These are phyloP conservation scores for Arrhopalites spinosus DNA, from an alignment of 2,888 invertebrate species.

Conservation along the genomic window DNA sequence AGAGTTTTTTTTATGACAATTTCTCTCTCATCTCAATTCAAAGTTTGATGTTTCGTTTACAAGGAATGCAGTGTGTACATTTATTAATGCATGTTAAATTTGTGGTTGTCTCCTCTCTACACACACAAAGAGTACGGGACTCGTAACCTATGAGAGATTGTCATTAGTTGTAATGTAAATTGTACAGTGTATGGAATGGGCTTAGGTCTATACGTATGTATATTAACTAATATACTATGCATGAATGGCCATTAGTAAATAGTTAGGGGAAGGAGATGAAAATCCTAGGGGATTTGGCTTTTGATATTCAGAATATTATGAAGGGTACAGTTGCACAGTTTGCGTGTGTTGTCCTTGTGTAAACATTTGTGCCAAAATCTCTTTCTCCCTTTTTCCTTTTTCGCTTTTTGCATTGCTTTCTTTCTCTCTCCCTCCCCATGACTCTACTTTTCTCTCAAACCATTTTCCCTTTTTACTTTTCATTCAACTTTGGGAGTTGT, in stretches of 20 bases:
- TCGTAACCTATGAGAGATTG: slow-evolving; percentile 12
- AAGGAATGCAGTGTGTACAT: too few relatives aligned
- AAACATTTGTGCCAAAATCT: slow-evolving; percentile 44
- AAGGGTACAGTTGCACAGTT: not conserved
- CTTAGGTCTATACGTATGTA: not conserved
- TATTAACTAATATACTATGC: too few relatives aligned
- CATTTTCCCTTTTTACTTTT: not conserved
- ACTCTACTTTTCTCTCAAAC: not conserved
- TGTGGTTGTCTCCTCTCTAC: not conserved
- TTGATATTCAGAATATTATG: too few relatives aligned
- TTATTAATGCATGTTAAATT: not conserved
- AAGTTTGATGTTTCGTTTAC: not conserved
- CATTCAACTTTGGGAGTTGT: not conserved
- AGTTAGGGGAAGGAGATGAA: not conserved
- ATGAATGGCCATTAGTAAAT: not conserved
- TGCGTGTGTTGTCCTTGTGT: slow-evolving; percentile 42
- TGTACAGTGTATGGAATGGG: not conserved
- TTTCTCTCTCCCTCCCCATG: not conserved
- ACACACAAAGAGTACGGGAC: not conserved
- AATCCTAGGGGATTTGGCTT: not conserved
- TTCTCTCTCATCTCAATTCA: too few relatives aligned
- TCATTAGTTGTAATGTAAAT: slow-evolving; percentile 26
- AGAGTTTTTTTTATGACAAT: too few relatives aligned
- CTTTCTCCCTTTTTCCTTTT: slow-evolving; percentile 15
- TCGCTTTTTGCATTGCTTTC: slow-evolving; percentile 7